Evolutionary conservation across 2,113 vertebrate genomes (phyloP).

Genomic region (Cricetomys ansorgei): DNA sequence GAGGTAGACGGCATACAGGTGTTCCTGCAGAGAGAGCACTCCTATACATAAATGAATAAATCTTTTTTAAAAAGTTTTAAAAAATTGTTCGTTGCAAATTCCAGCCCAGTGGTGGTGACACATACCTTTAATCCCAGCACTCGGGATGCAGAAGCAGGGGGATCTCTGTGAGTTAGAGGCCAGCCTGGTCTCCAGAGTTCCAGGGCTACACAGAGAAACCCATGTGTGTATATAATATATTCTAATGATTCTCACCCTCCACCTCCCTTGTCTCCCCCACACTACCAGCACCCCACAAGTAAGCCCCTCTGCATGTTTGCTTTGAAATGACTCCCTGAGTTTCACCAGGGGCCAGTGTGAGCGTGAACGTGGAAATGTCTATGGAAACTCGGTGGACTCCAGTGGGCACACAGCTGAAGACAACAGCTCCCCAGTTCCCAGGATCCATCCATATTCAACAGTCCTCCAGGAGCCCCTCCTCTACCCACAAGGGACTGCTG

Average conservation of each 20-base stretch:
- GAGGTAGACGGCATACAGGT: neutral
- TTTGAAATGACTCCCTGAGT: neutral
- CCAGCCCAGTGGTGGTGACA: neutral
- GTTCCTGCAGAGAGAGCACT: no score
- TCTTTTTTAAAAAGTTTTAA: no score
- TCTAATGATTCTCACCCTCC: no score
- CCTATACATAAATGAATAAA: no score
- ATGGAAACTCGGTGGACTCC: neutral
- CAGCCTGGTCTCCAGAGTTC: neutral
- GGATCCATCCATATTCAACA: neutral
- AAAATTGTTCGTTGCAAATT: neutral
- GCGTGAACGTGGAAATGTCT: neutral
- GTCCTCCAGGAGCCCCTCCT: neutral
- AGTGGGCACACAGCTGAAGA: neutral
- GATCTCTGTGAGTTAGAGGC: neutral
- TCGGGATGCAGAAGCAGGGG: neutral
- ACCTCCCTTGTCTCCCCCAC: neutral
- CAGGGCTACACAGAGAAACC: neutral
- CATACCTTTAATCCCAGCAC: neutral
- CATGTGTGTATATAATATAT: neutral
- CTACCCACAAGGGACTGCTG: neutral
- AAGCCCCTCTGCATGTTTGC: neutral
- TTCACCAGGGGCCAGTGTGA: neutral
- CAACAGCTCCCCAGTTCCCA: neutral
- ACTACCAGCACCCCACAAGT: neutral